phyloP scores from a whole-genome alignment of 92 coral and sea anemone species.

The Isaurus tuberculatus region DNA sequence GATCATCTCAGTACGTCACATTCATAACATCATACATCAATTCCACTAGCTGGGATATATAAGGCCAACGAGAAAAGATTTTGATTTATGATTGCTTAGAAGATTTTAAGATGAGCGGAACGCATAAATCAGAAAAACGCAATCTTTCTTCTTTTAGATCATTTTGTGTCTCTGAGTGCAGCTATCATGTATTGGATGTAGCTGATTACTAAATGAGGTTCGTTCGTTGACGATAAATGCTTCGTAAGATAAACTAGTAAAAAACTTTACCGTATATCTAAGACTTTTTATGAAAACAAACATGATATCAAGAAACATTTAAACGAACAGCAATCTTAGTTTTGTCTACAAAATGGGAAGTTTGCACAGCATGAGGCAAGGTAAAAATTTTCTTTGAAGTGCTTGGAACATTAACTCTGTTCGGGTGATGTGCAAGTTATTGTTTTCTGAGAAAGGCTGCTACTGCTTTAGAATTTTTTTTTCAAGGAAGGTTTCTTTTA shows the following conservation, averaged over 20 bases:
- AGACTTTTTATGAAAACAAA: conserved; percentile 33
- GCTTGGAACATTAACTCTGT: not conserved
- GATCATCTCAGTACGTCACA: conserved; percentile 30
- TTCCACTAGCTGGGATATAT: conserved; percentile 11
- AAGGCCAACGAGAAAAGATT: conserved; percentile 20
- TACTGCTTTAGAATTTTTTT: not conserved
- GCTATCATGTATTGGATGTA: not conserved
- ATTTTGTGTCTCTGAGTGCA: not conserved
- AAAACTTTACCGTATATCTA: conserved; percentile 33
- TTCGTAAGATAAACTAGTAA: conserved; percentile 21
- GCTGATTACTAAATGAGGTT: not conserved
- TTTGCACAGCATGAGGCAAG: conserved; percentile 43
- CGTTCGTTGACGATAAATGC: conserved; percentile 2
- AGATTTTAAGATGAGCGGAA: not conserved
- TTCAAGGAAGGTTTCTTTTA: conserved; percentile 1
- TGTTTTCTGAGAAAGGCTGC: not conserved
- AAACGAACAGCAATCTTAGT: conserved; percentile 39
- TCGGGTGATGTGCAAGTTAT: not conserved
- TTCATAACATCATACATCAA: conserved; percentile 10
- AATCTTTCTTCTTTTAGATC: not conserved
- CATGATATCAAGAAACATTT: conserved; percentile 52
- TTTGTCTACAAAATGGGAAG: conserved; percentile 47
- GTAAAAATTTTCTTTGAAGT: conserved; percentile 4
- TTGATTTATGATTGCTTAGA: conserved; percentile 31
- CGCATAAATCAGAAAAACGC: not conserved